Evolutionary conservation across 2,113 vertebrate species (phyloP).

Genomic region (Hydrolagus affinis): DNA sequence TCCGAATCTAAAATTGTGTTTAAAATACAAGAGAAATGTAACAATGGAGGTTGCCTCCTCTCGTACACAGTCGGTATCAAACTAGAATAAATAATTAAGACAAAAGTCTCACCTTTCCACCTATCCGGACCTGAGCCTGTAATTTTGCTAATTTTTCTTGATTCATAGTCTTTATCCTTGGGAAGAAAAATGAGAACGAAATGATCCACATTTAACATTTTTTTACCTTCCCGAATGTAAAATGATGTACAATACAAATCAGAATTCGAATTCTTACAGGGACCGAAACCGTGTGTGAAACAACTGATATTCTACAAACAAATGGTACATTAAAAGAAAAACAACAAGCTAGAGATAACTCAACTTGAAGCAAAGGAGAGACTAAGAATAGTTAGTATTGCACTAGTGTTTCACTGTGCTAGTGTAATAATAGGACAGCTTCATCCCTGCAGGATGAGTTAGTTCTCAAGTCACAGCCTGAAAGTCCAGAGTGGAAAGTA

Average conservation of each 20-base stretch:
- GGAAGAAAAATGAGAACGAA: background rate
- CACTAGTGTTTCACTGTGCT: too few relatives aligned
- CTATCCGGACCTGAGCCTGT: slow-evolving; percentile 98
- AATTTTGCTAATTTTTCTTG: slow-evolving; percentile 97
- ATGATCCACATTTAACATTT: background rate
- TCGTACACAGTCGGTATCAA: slow-evolving; percentile 12
- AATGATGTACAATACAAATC: background rate
- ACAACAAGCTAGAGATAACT: too few relatives aligned
- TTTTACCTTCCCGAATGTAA: background rate
- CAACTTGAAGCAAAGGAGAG: too few relatives aligned
- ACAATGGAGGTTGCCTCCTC: slow-evolving; percentile 28
- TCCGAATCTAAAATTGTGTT: background rate
- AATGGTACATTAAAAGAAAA: too few relatives aligned
- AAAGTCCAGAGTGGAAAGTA: too few relatives aligned
- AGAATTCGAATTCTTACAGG: background rate
- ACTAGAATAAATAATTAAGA: background rate
- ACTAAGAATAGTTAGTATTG: too few relatives aligned
- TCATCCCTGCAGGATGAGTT: too few relatives aligned
- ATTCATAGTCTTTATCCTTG: slow-evolving; percentile 70
- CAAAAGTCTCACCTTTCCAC: slow-evolving; percentile 81
- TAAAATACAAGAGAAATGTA: slow-evolving; percentile 23
- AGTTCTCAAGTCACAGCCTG: too few relatives aligned
- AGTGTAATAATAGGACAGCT: too few relatives aligned
- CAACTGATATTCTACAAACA: too few relatives aligned
- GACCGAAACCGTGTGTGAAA: too few relatives aligned